A percentile compares a stretch with the other conserved stretches of the same genome.
Evolutionary conservation across 1,140 invertebrate genomes (phyloP).

Genomic region (Pachyrhynchus sulphureomaculatus): DNA sequence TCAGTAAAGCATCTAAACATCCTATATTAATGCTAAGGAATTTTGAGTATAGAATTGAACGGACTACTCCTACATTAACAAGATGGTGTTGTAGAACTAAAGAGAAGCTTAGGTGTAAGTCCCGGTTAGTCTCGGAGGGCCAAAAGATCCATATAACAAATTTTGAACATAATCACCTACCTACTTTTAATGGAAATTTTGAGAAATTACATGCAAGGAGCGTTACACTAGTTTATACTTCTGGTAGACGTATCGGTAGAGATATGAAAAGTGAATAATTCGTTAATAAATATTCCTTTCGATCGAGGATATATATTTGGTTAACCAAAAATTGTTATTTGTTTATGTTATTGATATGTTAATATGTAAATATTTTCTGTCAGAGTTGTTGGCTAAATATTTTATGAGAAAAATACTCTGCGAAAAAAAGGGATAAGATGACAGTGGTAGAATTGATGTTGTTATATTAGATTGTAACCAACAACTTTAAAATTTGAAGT

Average conservation of each 20-base stretch:
- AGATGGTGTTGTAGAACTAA: constrained; percentile 31
- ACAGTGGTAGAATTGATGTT: no score
- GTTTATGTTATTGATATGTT: no score
- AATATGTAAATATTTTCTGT: no score
- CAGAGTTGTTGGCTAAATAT: no score
- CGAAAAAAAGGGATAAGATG: no score
- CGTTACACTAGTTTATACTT: not conserved
- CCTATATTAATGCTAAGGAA: constrained; percentile 23
- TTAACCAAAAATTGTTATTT: no score
- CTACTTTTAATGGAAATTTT: constrained; percentile 23
- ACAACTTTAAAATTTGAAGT: no score
- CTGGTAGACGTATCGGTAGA: not conserved
- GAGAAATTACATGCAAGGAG: not conserved
- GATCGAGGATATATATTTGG: no score
- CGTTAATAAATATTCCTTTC: no score
- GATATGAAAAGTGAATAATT: not conserved
- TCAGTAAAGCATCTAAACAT: constrained; percentile 22
- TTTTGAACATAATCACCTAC: constrained; percentile 29
- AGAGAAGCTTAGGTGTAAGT: constrained; percentile 28
- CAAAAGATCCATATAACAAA: constrained; percentile 25
- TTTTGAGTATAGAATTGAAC: constrained; percentile 31
- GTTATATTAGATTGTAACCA: no score
- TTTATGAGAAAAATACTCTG: no score
- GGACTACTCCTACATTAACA: constrained; percentile 10
- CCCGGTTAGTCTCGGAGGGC: constrained; percentile 27